Evolutionary conservation across 2,797 vertebrate genomes (phyloP).

Genomic region (Rhynchonycteris naso): DNA sequence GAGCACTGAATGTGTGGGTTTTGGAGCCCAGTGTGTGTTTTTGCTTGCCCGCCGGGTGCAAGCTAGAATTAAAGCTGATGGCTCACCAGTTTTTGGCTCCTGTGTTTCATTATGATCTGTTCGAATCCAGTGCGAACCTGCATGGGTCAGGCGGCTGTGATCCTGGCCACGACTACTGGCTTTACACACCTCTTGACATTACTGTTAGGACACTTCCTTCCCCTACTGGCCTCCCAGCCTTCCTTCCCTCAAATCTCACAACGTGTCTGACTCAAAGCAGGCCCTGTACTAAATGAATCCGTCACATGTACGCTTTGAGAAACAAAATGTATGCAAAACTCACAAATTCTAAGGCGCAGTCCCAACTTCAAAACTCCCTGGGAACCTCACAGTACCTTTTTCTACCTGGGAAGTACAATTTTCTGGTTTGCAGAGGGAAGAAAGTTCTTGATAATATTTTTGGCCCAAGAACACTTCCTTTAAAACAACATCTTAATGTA

Average conservation of each 20-base stretch:
- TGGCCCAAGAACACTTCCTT: slow-evolving; percentile 41
- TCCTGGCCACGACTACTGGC: no score
- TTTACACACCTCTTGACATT: neutral
- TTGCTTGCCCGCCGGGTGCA: no score
- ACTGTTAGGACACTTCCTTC: neutral
- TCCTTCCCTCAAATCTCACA: neutral
- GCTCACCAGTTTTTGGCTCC: no score
- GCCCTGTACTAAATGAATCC: neutral
- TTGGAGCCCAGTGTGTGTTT: no score
- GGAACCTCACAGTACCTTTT: neutral
- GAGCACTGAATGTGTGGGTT: no score
- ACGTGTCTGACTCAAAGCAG: neutral
- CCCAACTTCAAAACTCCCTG: slow-evolving; percentile 37
- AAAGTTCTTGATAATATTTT: slow-evolving; percentile 59
- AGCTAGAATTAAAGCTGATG: no score
- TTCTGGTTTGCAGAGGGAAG: slow-evolving; percentile 58
- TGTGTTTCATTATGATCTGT: no score
- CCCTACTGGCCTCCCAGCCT: neutral
- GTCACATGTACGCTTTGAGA: neutral
- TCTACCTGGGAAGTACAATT: slow-evolving; percentile 51
- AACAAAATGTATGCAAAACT: slow-evolving; percentile 9
- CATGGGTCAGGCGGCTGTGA: no score
- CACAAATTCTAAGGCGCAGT: neutral
- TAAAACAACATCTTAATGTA: slow-evolving; percentile 66
- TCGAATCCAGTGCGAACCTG: no score